These are phyloP conservation scores for Valencia hispanica DNA, from an alignment of 2,797 vertebrate genomes.

Conservation along the genomic window DNA sequence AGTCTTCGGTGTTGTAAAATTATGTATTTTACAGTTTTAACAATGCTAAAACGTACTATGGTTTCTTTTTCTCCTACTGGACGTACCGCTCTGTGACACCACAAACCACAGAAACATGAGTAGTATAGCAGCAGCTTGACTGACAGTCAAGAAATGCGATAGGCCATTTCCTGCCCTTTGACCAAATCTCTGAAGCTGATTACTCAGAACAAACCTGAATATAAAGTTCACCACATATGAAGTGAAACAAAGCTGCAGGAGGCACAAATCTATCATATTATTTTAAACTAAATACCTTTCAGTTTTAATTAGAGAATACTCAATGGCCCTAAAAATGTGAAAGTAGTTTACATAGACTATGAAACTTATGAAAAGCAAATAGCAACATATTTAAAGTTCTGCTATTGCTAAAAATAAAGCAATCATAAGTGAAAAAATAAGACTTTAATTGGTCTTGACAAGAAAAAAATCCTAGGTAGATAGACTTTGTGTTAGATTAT, in stretches of 20 bases:
- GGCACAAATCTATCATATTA: too few species aligned
- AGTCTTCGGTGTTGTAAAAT: not conserved
- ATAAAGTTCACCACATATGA: slow-evolving; percentile 4
- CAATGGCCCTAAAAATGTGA: not conserved
- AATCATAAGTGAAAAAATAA: too few species aligned
- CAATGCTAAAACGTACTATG: not conserved
- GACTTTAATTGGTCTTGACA: too few species aligned
- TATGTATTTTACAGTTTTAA: not conserved
- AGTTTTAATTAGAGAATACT: not conserved
- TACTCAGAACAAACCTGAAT: slow-evolving; percentile 8
- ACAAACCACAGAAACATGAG: not conserved
- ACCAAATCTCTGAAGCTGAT: slow-evolving; percentile 28
- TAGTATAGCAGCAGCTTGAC: not conserved
- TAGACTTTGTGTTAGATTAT: too few species aligned
- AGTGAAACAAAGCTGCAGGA: not conserved
- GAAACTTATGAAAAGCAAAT: not conserved
- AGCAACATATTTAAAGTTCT: not conserved
- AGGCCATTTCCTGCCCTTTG: slow-evolving; percentile 11
- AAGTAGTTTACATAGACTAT: not conserved
- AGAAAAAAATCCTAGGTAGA: too few species aligned
- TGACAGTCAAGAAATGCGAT: slow-evolving; percentile 1
- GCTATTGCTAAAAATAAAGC: too few species aligned
- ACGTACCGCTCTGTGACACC: not conserved
- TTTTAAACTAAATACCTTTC: too few species aligned
- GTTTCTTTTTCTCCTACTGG: not conserved